Base-by-base conservation (phyloP, 2,797 vertebrate genomes). In the Cephalopachus bancanus region DNA sequence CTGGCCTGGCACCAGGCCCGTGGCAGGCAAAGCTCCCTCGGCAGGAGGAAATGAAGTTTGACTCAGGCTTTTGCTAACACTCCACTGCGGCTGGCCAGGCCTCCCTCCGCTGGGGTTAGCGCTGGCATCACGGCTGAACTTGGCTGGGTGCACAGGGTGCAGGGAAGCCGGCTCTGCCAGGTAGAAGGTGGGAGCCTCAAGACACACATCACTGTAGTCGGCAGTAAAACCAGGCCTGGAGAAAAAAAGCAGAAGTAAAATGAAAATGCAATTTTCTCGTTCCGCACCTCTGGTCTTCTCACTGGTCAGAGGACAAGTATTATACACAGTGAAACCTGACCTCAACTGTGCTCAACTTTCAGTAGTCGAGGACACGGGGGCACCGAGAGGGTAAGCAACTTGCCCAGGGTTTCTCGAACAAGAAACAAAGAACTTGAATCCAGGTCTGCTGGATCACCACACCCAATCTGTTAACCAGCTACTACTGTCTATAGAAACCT, bases 21-120 rank as follows among this genome's bases (percentile, higher is more conserved):
- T 0, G 26, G 60, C 10, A 0, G 91, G 86, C 76, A 3, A 55
- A 49, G 74, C 75, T 89, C 87, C 79, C 83, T 24, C 20, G 2
- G 92, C 76, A 69, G 64, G 44, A 94, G 83, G 89, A 96, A 96
- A 94, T 92, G 93, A 86, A 90, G 79, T 95, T 91, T 62, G 92
- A 94, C 60, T 91, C 86, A 1, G 69, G 88, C 80, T 92, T 88
- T 80, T 4, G 1, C 76, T 76, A 89, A 80, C 0, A 2, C 74
- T 95, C 69, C 0, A 0, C 49, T 33, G 67, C 1, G 1, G 30
- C 85, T 33, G 60, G 57, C 64, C 60, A n/a, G 57, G 49, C 72
- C 84, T 67, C 88, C 79, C 81, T 94, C 53, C 10, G 0, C 67
- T 64, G 93, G 74, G 30, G 57, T 75, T 51, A 10, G 59, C 4